Conservation (phyloP, 2,113 vertebrate genomes). For the Lates calcarifer region DNA sequence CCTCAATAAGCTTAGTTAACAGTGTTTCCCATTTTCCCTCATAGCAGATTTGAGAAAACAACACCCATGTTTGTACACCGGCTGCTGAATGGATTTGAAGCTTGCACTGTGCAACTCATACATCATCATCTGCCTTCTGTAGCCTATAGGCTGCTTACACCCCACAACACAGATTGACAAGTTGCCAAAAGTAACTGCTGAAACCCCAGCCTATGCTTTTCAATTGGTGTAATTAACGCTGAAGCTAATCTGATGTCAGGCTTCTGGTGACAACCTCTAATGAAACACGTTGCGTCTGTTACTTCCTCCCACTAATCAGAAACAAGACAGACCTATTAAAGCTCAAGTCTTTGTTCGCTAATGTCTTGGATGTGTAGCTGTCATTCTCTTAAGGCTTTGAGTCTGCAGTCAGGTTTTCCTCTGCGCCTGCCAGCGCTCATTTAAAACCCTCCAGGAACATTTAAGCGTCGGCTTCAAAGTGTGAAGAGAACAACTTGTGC, state of each 20-base stretch:
- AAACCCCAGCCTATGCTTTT: conserved; percentile 39
- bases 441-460: conserved; percentile 61
- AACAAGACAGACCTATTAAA: conserved; percentile 65
- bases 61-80: conserved; percentile 12
- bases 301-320: conserved; percentile 63
- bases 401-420: conserved; percentile 41
- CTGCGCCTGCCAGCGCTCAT: conserved; percentile 37
- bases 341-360: conserved; percentile 59
- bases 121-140: conserved; percentile 41
- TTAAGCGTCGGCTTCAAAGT: conserved; percentile 56
- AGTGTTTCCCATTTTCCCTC: not conserved
- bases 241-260: conserved; percentile 56
- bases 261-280: conserved; percentile 67
- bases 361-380: conserved; percentile 54
- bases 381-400: conserved; percentile 50
- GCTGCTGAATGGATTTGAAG: conserved; percentile 10
- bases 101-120: conserved; percentile 9
- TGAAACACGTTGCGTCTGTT: conserved; percentile 61
- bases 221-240: conserved; percentile 61
- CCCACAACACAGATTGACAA: conserved; percentile 24
- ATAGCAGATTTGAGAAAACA: not conserved
- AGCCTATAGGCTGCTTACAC: conserved; percentile 29
- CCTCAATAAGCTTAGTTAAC: conserved; percentile 10
- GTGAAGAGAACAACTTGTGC: conserved; percentile 50
- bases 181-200: conserved; percentile 42